Base-by-base conservation (phyloP, 2,797 vertebrate genomes). In the Liasis olivaceus region DNA sequence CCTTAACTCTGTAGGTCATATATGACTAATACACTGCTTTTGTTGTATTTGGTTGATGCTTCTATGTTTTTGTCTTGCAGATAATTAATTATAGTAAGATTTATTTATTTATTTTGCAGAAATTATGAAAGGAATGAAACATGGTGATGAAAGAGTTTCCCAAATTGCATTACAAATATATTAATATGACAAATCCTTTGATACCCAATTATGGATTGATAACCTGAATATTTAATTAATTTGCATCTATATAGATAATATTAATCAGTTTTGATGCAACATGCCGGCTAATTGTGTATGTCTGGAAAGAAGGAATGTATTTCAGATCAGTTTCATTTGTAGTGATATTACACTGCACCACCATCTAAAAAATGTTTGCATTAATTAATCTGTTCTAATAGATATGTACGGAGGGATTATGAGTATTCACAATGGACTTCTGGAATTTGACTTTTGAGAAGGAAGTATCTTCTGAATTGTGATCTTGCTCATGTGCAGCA, bases 101-200 rank as follows among this genome's bases (percentile, higher is more conserved):
- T 47, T 47, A 81, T 81, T 51, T 54, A 85, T 87, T 87, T 42
- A 47, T 81, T 88, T 88, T 92, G n/a, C 24, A 84, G 42, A 15
- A 47, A 13, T 31, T 69, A 28, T 59, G 47, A 28, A 84, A 64
- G 51, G 72, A 58, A 13, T 86, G 66, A 85, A 89, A 26, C 59
- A 94, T 91, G 93, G 86, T 93, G 47, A 91, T 77, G 89, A 92
- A 89, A 0, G 0, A 56, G 89, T 95, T 20, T 24, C 8, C 31
- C 31, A 91, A 22, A 89, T 77, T 94, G 3, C 63, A 85, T 93
- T 90, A 92, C 93, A 94, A 92, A 90, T 94, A 85, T 24, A 17
- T 93, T 91, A 91, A 94, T 89, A 87, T 93, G 94, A 62, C 95
- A 95, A 95, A 96, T 95, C 88, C 89, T 95, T 77, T 51, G 20